phyloP scores from a whole-genome alignment of 2,113 vertebrate genomes.

The Parus major region DNA sequence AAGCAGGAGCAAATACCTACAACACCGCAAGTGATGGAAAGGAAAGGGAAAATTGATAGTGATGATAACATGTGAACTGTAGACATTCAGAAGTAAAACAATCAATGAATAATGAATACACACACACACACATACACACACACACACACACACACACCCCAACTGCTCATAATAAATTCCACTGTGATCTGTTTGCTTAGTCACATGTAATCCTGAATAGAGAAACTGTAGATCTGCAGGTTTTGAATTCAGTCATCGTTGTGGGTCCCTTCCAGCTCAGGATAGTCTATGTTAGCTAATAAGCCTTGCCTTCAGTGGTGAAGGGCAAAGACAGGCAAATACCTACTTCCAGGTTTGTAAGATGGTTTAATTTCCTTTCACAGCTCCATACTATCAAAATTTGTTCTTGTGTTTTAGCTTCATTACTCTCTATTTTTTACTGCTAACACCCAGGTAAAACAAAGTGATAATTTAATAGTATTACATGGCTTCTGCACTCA shows the following conservation, averaged over 20 bases:
- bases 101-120: not conserved
- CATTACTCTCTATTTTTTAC: not conserved
- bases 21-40: not conserved
- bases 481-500: not conserved
- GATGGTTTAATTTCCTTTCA: not conserved
- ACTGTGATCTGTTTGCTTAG: not conserved
- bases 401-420: not conserved
- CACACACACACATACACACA: no score
- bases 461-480: not conserved
- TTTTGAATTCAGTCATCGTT: not conserved
- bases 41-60: not conserved
- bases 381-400: not conserved
- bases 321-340: not conserved
- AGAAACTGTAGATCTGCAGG: not conserved
- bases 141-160: accelerated
- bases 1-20: not conserved
- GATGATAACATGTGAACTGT: not conserved
- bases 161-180: not conserved
- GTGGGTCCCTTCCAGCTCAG: not conserved
- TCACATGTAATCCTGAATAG: not conserved
- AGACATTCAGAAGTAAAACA: not conserved
- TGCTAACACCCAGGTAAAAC: not conserved
- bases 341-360: not conserved
- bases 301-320: not conserved
- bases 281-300: not conserved